These are phyloP conservation scores for Bolborhynchus lineola DNA, from an alignment of 2,113 vertebrate species.

Conservation along the genomic window DNA sequence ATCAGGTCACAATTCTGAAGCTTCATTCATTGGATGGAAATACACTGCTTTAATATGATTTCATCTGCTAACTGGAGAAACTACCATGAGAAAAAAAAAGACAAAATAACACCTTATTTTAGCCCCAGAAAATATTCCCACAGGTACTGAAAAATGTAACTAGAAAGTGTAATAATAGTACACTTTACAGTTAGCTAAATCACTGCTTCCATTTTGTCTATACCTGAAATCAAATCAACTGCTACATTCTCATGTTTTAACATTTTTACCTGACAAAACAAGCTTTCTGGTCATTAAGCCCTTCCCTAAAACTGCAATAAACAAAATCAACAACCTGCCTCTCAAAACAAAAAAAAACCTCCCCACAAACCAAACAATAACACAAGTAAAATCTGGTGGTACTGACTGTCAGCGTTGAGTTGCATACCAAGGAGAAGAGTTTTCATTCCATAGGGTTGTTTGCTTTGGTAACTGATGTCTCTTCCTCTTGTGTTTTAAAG, in stretches of 20 bases:
- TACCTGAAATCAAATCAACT: neutral
- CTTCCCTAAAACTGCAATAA: neutral
- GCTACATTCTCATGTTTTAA: neutral
- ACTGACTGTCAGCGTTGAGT: neutral
- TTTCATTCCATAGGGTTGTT: conserved; percentile 34
- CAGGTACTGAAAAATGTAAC: neutral
- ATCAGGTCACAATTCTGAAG: neutral
- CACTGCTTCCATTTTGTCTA: neutral
- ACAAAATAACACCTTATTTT: neutral
- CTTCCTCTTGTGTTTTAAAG: conserved; percentile 51
- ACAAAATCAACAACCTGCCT: neutral
- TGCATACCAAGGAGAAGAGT: neutral
- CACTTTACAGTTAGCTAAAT: neutral
- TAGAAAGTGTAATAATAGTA: neutral
- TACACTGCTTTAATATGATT: neutral
- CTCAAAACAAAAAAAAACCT: neutral
- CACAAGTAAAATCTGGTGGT: neutral
- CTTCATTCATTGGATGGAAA: neutral
- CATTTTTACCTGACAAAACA: neutral
- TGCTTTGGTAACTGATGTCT: conserved; percentile 27
- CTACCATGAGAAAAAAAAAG: neutral
- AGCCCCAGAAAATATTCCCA: neutral
- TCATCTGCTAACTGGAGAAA: neutral
- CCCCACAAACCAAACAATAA: neutral
- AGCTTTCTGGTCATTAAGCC: neutral